Evolutionary conservation across 2,888 invertebrate genomes (phyloP), one percentile per base, ranked within the genome.

Genomic region (Callyntrura sp.): DNA sequence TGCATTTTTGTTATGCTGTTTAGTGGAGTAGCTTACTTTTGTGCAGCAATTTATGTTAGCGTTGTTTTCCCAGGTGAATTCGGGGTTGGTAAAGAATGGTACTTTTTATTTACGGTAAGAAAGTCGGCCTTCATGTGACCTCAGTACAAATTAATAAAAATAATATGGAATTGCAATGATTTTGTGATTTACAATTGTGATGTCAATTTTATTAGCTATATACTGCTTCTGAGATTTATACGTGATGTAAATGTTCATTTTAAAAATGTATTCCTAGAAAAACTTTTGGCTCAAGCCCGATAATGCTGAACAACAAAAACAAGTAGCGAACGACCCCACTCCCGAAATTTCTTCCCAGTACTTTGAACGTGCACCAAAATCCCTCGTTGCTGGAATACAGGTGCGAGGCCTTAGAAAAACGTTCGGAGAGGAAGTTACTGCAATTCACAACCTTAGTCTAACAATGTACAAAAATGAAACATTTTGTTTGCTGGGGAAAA

Each of bases 391-490:
- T 11, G 95, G 95, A 17, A 94, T 95, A 43, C 91, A 94, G 87
- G 94, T 95, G 11, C 91, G 90, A 60, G 91, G 93, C 25, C 90
- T 94, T 45, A 91, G 92, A 8, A 94, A 94, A 91, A 85, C 83
- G 25, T 92, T 90, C 88, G 93, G 91, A 11, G 95, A 94, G 93
- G 92, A 94, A 93, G 92, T 93, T 51, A 94, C 94, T 5, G 98
- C 97, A 17, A 96, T 98, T 0, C 95, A 96, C 93, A 95, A 96
- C 90, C 95, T 98, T 62, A 96, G 96, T 14, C 94, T 98, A 94
- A 96, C 97, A 90, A 97, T 98, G 94, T 97, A 97, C 93, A 96
- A 96, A 94, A 97, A 97, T 0, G 97, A 98, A 94, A 98, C 98
- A n/a, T 88, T 88, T 55, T 88, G 88, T 55, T 45, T 88, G 25